A percentile compares a stretch with the other conserved stretches of the same genome.
These are phyloP conservation scores for Hyperoplus immaculatus DNA, from an alignment of 2,797 vertebrate species.

Conservation along the genomic window DNA sequence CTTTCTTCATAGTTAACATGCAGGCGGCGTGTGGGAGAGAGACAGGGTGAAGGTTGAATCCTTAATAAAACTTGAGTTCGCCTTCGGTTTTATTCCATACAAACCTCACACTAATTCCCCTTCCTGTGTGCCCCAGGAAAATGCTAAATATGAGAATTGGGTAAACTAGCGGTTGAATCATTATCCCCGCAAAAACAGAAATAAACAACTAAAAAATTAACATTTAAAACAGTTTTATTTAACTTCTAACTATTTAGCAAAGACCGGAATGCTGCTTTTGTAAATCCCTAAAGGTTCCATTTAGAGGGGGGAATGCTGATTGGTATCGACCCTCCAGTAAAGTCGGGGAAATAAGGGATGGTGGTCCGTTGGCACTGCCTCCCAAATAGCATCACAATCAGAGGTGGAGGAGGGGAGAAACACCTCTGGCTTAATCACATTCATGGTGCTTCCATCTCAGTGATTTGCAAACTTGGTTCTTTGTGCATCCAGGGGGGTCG, in stretches of 20 bases:
- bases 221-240: background rate
- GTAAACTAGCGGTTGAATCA: background rate
- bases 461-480: constrained; percentile 33
- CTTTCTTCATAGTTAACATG: constrained; percentile 15
- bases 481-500: background rate
- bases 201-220: constrained; percentile 1
- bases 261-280: constrained; percentile 18
- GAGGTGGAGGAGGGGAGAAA: constrained; percentile 24
- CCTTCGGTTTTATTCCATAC: background rate
- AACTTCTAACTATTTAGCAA: background rate
- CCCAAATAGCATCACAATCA: constrained; percentile 33
- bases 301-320: constrained; percentile 62
- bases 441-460: constrained; percentile 33
- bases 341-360: constrained; percentile 66
- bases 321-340: constrained; percentile 64
- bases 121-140: background rate
- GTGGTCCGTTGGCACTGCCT: constrained; percentile 34
- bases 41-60: background rate
- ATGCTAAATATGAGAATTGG: background rate
- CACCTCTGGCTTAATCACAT: constrained; percentile 61
- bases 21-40: background rate
- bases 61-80: background rate
- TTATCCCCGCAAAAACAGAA: constrained; percentile 10
- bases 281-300: constrained; percentile 65
- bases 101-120: background rate